Evolutionary conservation across 1,140 invertebrate genomes (phyloP), one percentile per base, ranked within the genome.

Genomic region (Stegodyphus dumicola): DNA sequence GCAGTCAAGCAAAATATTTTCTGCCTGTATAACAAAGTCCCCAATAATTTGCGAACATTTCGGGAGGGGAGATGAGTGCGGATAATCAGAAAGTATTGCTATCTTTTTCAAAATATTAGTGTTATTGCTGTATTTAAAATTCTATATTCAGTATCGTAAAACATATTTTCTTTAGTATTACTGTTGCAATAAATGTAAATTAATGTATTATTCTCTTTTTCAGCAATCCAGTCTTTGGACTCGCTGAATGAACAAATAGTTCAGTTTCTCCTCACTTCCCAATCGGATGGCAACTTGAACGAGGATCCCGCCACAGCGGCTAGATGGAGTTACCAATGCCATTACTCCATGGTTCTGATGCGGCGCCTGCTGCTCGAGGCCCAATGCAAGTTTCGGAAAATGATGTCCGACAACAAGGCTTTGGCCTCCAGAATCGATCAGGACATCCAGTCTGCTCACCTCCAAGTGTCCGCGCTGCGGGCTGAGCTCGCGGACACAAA

Each of bases 331-430:
- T 76, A 89, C 90, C 79, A 78, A n/a, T 74, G 79, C 56, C 77
- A 74, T 64, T 88, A 90, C 51, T 91, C 91, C 77, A 90, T 92
- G 90, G 89, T 89, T 5, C 88, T 92, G 60, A 92, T 91, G 88
- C 87, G 91, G n/a, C 88, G 89, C 53, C 89, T 92, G 18, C 88
- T 92, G 56, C 86, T 90, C 18, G 91, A 92, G 87, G 91, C 91
- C 48, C 91, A 91, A 92, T 92, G 91, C 87, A 93, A 94, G 91
- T 93, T 94, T 90, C 92, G 93, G 89, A 93, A 93, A 90, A 94
- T 94, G 93, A 93, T 94, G 88, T 93, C 94, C 90, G 93, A 94
- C 89, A 94, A 94, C 91, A 92, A 92, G 90, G 92, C 92, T 87
- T 91, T 94, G 77, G 93, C 93, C 66, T 90, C 92, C 84, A 91